Base-by-base conservation (phyloP, 1,140 invertebrate genomes). In the Zaprionus ghesquierei region DNA sequence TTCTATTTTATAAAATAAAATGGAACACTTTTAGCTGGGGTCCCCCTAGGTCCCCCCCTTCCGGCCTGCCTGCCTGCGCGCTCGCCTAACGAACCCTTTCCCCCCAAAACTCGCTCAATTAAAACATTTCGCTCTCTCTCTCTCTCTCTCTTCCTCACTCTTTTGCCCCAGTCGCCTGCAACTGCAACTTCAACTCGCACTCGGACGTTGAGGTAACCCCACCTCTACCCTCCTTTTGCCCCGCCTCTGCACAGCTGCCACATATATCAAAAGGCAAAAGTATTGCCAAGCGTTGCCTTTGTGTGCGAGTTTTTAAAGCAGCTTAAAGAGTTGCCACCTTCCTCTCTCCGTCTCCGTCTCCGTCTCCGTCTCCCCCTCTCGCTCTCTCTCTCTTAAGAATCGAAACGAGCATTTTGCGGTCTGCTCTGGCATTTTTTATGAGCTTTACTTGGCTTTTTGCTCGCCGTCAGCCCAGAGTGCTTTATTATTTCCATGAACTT, bases 381-480 rank as follows among this genome's bases (percentile, higher is more conserved):
- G 10, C 10, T 15, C 41, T 12, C 10, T 10, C 18, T 31, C 44
- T 33, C 20, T 9, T 13, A 13, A 54, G 9, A 22, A 69, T 62
- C 25, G 50, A 33, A 55, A 31, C 20, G 54, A 35, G 61, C 46
- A 53, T 62, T 56, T 31, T 64, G 53, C 58, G 31, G 56, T 69
- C 27, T 66, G 55, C 71, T 58, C 60, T 66, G 70, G 55, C 71
- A 85, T 70, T 84, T 85, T 77, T 86, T 86, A 75, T 65, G 61
- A 62, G 77, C 27, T 51, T 55, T 77, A 68, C 69, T 71, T 56
- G 13, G 31, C 44, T 63, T 41, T 35, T 15, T 23, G 22, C 49
- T 22, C 49, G 5, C 6, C 13, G 35, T 5, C 35, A 15, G 35
- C 35, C 35, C n/a, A 6, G 35, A 15, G 35, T 41, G 35, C 35